Evolutionary conservation across 2,888 invertebrate species (phyloP).

Genomic region (Thera obeliscata): DNA sequence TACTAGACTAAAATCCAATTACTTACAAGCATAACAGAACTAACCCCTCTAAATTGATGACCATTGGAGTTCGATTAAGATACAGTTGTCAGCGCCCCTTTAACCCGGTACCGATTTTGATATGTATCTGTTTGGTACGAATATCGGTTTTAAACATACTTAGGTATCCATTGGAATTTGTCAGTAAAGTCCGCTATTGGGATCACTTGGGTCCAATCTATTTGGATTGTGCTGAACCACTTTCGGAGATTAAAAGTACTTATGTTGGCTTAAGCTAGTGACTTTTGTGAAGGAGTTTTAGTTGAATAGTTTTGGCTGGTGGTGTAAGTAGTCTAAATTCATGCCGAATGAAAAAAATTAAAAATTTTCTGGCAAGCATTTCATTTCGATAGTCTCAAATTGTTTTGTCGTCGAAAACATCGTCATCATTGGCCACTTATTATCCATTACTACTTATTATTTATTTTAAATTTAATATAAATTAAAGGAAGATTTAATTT

Average conservation of each 20-base stretch:
- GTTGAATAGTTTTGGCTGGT: no score
- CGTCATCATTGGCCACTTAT: no score
- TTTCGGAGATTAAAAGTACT: constrained; percentile 6
- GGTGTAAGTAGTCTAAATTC: no score
- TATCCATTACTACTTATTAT: no score
- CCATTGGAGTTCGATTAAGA: constrained; percentile 10
- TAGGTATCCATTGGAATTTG: constrained; percentile 1
- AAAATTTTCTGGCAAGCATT: no score
- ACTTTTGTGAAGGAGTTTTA: background rate
- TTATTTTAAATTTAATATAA: no score
- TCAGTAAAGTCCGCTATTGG: constrained; percentile 10
- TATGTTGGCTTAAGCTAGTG: background rate
- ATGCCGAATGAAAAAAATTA: no score
- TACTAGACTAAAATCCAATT: background rate
- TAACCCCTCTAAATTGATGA: constrained; percentile 19
- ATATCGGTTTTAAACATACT: background rate
- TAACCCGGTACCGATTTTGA: constrained; percentile 5
- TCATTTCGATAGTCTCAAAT: no score
- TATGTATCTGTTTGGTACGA: background rate
- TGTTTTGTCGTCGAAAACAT: no score
- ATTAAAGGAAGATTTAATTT: no score
- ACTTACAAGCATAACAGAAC: background rate
- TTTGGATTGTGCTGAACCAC: constrained; percentile 7
- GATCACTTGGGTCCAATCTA: constrained; percentile 11
- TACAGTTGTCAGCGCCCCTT: constrained; percentile 7